Conservation (phyloP, 1,140 invertebrate species). For the Scaptomyza hsui region DNA sequence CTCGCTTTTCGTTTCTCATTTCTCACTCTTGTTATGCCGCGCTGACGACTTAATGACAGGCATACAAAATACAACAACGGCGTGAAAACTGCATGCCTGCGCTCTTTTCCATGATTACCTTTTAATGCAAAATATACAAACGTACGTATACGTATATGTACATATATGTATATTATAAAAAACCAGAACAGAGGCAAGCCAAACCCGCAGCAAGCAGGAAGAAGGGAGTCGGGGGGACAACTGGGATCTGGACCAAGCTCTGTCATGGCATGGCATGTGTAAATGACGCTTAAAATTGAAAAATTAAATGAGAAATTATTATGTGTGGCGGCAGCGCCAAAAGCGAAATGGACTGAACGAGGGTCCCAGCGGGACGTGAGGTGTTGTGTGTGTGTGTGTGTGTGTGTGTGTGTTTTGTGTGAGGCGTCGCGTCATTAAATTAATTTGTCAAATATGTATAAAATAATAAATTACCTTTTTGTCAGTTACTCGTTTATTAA, state of each 20-base stretch:
- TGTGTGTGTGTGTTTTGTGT: slow-evolving; percentile 39
- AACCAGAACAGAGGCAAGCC: slow-evolving; percentile 11
- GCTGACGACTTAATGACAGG: slow-evolving; percentile 80
- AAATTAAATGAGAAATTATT: slow-evolving; percentile 83
- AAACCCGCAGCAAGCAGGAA: background rate
- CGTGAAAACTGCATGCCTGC: slow-evolving; percentile 73
- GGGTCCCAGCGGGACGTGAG: slow-evolving; percentile 36
- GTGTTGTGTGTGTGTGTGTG: slow-evolving; percentile 1
- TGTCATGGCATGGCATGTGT: slow-evolving; percentile 73
- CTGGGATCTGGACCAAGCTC: slow-evolving; percentile 66
- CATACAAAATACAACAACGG: slow-evolving; percentile 80
- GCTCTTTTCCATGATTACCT: slow-evolving; percentile 74
- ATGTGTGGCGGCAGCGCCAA: slow-evolving; percentile 66
- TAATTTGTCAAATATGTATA: slow-evolving; percentile 83
- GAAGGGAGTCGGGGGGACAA: background rate
- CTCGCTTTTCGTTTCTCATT: slow-evolving; percentile 2
- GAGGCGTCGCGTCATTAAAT: slow-evolving; percentile 74
- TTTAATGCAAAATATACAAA: slow-evolving; percentile 73
- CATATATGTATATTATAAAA: slow-evolving; percentile 17
- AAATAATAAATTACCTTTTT: slow-evolving; percentile 83
- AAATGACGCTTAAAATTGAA: slow-evolving; percentile 83
- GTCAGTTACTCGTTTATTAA: slow-evolving; percentile 83
- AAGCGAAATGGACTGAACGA: slow-evolving; percentile 9
- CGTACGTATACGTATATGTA: background rate
- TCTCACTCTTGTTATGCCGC: slow-evolving; percentile 63